phyloP scores from a whole-genome alignment of 2,888 invertebrate species.

The Aporophyla lueneburgensis region DNA sequence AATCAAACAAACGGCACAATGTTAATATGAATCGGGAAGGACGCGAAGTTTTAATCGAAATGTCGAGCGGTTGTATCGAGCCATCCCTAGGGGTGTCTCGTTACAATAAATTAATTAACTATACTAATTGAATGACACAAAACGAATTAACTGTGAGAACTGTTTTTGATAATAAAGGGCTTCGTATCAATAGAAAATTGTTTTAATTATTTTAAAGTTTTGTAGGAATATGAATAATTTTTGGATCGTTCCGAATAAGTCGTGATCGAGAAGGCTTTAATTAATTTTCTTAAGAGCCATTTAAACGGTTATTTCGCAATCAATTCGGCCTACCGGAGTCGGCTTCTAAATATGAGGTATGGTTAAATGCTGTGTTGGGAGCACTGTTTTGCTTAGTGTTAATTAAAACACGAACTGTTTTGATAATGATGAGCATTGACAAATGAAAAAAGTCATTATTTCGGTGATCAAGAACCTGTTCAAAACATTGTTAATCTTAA shows the following conservation, averaged over 20 bases:
- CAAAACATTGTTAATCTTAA: neutral
- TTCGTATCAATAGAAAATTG: constrained; percentile 41
- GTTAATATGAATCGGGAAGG: constrained; percentile 63
- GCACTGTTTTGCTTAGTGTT: too few relatives aligned
- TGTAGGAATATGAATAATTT: constrained; percentile 19
- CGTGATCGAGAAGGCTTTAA: constrained; percentile 23
- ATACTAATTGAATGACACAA: constrained; percentile 79
- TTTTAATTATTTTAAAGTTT: constrained; percentile 36
- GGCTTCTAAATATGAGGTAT: constrained; percentile 8
- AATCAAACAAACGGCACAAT: constrained; percentile 61
- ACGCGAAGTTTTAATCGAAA: constrained; percentile 80
- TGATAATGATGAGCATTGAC: neutral
- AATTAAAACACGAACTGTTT: constrained; percentile 1
- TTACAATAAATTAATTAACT: constrained; percentile 81
- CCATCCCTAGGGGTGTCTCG: constrained; percentile 69
- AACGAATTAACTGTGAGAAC: constrained; percentile 73
- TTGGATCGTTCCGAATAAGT: constrained; percentile 10
- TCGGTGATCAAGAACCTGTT: neutral
- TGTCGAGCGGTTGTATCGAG: constrained; percentile 67
- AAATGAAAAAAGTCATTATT: neutral
- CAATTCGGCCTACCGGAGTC: constrained; percentile 8
- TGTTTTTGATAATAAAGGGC: constrained; percentile 67
- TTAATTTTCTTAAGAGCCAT: constrained; percentile 51
- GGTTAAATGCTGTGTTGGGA: constrained; percentile 10
- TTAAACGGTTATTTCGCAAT: constrained; percentile 46